A percentile compares a stretch with the other conserved stretches of the same genome.
Evolutionary conservation across 1,140 invertebrate species (phyloP).

Genomic region (Ganaspis sp.): DNA sequence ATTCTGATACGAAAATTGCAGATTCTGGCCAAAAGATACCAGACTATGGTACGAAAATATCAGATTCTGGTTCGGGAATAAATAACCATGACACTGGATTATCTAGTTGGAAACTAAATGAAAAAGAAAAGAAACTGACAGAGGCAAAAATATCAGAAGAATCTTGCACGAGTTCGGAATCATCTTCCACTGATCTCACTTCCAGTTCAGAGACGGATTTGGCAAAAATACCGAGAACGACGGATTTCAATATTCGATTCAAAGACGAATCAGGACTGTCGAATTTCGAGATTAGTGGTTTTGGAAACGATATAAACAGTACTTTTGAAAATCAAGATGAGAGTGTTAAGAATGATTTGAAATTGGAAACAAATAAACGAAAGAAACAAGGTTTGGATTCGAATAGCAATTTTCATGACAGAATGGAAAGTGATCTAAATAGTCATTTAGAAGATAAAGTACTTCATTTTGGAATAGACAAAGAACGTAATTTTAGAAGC

Average conservation of each 20-base stretch:
- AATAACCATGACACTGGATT: too few species aligned
- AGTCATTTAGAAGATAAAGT: too few species aligned
- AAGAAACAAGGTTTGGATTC: neutral
- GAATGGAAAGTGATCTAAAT: too few species aligned
- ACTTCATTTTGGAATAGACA: too few species aligned
- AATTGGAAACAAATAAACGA: neutral
- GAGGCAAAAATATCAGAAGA: constrained; percentile 9
- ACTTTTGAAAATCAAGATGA: neutral
- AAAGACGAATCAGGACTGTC: neutral
- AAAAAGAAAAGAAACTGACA: constrained; percentile 23
- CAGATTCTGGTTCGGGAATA: too few species aligned
- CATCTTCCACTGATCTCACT: constrained; percentile 1
- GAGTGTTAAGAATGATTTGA: too few species aligned
- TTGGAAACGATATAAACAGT: neutral
- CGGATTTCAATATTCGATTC: neutral
- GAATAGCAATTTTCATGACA: too few species aligned
- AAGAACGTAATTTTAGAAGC: too few species aligned
- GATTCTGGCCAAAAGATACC: too few species aligned
- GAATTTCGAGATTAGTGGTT: neutral
- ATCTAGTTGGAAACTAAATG: neutral
- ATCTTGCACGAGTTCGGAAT: constrained; percentile 13
- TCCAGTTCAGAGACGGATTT: constrained; percentile 31
- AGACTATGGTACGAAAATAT: too few species aligned
- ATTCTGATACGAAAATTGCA: too few species aligned
- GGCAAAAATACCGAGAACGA: neutral